Evolutionary conservation across 2,888 invertebrate species (phyloP).

Genomic region (Halocaridina rubra): DNA sequence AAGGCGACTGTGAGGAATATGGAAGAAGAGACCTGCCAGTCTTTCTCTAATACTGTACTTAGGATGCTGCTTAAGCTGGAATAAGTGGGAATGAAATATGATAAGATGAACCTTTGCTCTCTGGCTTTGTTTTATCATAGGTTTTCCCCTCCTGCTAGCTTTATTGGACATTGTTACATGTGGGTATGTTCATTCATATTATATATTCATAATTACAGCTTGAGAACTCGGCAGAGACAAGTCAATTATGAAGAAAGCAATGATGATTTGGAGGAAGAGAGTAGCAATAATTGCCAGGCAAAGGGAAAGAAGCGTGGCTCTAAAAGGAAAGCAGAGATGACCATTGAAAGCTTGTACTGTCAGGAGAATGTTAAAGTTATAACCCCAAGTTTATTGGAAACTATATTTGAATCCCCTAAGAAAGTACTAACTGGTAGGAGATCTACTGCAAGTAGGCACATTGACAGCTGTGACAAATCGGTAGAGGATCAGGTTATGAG

Average conservation of each 20-base stretch:
- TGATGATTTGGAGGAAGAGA: background rate
- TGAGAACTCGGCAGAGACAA: background rate
- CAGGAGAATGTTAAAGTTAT: constrained; percentile 1
- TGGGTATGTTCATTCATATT: no score
- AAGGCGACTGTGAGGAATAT: no score
- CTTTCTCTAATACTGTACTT: no score
- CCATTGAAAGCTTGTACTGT: constrained; percentile 11
- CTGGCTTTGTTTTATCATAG: no score
- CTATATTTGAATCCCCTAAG: constrained; percentile 9
- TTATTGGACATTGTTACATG: no score
- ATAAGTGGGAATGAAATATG: no score
- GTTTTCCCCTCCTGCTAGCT: no score
- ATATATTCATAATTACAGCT: no score
- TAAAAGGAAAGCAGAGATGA: constrained; percentile 21
- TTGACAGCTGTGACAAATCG: background rate
- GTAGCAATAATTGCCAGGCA: background rate
- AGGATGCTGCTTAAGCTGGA: no score
- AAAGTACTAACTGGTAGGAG: background rate
- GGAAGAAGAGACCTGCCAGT: no score
- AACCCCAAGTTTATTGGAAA: background rate
- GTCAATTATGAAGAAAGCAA: background rate
- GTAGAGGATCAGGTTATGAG: background rate
- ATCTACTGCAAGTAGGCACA: background rate
- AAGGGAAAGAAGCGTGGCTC: background rate
- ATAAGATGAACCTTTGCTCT: no score